phyloP scores from a whole-genome alignment of 2,888 invertebrate genomes.

The Melieria crassipennis region DNA sequence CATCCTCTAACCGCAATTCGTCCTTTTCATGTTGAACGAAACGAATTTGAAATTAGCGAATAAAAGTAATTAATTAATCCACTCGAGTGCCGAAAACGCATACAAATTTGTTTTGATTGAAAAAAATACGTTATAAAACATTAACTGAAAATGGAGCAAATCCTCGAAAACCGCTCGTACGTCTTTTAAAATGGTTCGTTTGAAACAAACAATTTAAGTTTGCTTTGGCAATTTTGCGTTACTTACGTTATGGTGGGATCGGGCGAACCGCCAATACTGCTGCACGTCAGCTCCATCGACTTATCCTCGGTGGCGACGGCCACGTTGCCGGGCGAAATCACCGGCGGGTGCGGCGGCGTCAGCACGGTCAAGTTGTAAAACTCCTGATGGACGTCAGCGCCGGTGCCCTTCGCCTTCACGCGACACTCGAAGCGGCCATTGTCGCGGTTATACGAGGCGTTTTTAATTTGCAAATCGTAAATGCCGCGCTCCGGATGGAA shows the following conservation, averaged over 20 bases:
- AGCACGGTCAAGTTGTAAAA: slow-evolving; percentile 85
- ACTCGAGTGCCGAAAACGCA: no score
- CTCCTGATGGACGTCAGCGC: slow-evolving; percentile 84
- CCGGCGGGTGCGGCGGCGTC: slow-evolving; percentile 83
- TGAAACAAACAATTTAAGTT: no score
- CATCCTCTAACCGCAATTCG: no score
- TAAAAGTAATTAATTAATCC: no score
- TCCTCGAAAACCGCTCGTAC: no score
- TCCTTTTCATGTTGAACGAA: no score
- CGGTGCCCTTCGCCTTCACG: slow-evolving; percentile 84
- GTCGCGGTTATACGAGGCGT: slow-evolving; percentile 89
- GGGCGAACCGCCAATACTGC: slow-evolving; percentile 88
- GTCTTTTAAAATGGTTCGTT: no score
- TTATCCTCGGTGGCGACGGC: slow-evolving; percentile 86
- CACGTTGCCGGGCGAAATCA: slow-evolving; percentile 78
- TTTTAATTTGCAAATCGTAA: slow-evolving; percentile 89
- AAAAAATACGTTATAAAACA: no score
- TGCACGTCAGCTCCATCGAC: slow-evolving; percentile 79
- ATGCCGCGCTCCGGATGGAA: slow-evolving; percentile 82
- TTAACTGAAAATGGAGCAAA: no score
- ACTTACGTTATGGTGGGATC: slow-evolving; percentile 83
- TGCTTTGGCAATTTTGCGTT: no score
- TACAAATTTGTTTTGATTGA: no score
- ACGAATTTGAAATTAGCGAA: no score
- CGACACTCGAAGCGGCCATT: slow-evolving; percentile 93